Evolutionary conservation across 1,140 invertebrate species (phyloP), one percentile per base, ranked within the genome.

Genomic region (Plutomurus gul): DNA sequence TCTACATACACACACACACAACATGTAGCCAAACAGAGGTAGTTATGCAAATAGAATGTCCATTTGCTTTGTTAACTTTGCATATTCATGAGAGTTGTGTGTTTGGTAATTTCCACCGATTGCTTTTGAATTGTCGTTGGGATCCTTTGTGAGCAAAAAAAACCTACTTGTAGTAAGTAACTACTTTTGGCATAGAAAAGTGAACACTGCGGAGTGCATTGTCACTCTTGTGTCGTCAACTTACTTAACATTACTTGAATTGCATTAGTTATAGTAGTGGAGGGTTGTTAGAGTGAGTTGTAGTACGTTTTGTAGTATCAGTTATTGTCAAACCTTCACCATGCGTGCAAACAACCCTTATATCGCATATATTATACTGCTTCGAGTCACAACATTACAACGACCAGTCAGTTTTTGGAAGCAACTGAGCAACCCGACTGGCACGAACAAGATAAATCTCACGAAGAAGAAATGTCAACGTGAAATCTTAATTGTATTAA

Each of bases 151-250:
- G 16, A 20, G 16, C 2, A 65, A n/a, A n/a, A n/a, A 65, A 27
- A 49, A 49, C 27, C 30, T 33, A 30, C n/a, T 33, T 30, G 27
- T 65, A 33, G n/a, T n/a, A n/a, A n/a, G n/a, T n/a, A n/a, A n/a
- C n/a, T n/a, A n/a, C n/a, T n/a, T n/a, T n/a, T n/a, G n/a, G n/a
- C n/a, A n/a, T n/a, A n/a, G n/a, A n/a, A n/a, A n/a, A n/a, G n/a
- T n/a, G n/a, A 43, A 43, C 39, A 13, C 11, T 13, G 39, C 39
- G 36, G 27, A 4, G 3, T 65, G 25, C 56, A 33, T 65, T 65
- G 56, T 65, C 56, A 65, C 56, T 16, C n/a, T 65, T 30, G 36
- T n/a, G 36, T 65, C 56, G 30, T 65, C 56, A 65, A 65, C 30
- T 36, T 30, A 27, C 27, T n/a, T n/a, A n/a, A n/a, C n/a, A n/a